Evolutionary conservation across 1,140 invertebrate genomes (phyloP).

Genomic region (Drosophila fuyamai): DNA sequence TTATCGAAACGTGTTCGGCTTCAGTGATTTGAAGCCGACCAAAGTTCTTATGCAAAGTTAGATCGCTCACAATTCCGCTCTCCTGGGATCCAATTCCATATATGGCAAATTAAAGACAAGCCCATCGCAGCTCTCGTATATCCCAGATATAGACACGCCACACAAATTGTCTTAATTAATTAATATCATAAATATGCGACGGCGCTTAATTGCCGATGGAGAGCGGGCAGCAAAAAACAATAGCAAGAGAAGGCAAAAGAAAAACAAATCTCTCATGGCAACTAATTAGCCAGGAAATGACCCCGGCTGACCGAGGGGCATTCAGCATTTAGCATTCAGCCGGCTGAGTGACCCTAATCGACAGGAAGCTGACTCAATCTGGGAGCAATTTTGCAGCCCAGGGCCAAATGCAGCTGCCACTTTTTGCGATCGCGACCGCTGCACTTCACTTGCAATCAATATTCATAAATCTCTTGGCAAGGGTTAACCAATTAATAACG

Average conservation of each 20-base stretch:
- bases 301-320: constrained; percentile 72
- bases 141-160: constrained; percentile 55
- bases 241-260: constrained; percentile 12
- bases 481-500: constrained; percentile 82
- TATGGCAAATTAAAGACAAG: constrained; percentile 35
- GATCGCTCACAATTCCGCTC: constrained; percentile 7
- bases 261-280: constrained; percentile 71
- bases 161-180: constrained; percentile 80
- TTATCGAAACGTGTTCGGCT: background rate
- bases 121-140: constrained; percentile 47
- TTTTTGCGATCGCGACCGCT: constrained; percentile 32
- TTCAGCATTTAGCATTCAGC: constrained; percentile 25
- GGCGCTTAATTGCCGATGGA: constrained; percentile 70
- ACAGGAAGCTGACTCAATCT: constrained; percentile 83
- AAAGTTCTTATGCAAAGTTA: background rate
- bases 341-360: constrained; percentile 78
- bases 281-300: constrained; percentile 83
- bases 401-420: constrained; percentile 47
- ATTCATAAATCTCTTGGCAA: constrained; percentile 78
- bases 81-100: constrained; percentile 36
- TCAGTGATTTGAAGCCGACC: background rate
- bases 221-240: constrained; percentile 22
- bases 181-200: constrained; percentile 80
- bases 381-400: constrained; percentile 32
- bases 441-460: constrained; percentile 76